phyloP scores from a whole-genome alignment of 1,140 invertebrate genomes.

The Microvelia longipes region DNA sequence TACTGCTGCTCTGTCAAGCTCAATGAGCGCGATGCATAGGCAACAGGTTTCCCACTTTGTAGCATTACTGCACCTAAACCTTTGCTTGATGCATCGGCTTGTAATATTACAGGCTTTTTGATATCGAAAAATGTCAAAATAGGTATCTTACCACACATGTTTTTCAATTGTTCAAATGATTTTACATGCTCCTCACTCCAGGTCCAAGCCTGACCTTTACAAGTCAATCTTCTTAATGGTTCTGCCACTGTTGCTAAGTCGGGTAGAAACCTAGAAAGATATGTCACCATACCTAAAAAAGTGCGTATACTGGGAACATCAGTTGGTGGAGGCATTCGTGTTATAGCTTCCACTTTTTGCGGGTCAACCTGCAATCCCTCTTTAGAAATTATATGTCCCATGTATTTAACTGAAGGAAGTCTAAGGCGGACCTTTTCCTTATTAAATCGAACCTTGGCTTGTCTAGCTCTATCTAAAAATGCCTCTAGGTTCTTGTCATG shows the following conservation, averaged over 20 bases:
- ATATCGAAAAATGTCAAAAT: not conserved
- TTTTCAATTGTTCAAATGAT: not conserved
- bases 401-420: not conserved
- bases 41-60: not conserved
- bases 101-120: not conserved
- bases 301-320: not conserved
- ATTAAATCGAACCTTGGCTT: conserved; percentile 14
- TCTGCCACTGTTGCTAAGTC: not conserved
- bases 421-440: not conserved
- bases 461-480: conserved; percentile 20
- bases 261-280: not conserved
- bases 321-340: not conserved
- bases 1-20: not conserved
- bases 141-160: not conserved
- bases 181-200: not conserved
- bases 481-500: conserved; percentile 13
- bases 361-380: not conserved
- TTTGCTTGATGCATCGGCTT: not conserved
- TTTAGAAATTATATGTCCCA: not conserved
- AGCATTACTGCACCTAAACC: not conserved
- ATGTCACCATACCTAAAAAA: not conserved
- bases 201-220: not conserved
- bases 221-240: not conserved
- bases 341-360: not conserved
- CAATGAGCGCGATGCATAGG: not conserved